A percentile compares a stretch with the other conserved stretches of the same genome.
phyloP scores from a whole-genome alignment of 2,113 vertebrate species.

The Puntigrus tetrazona region DNA sequence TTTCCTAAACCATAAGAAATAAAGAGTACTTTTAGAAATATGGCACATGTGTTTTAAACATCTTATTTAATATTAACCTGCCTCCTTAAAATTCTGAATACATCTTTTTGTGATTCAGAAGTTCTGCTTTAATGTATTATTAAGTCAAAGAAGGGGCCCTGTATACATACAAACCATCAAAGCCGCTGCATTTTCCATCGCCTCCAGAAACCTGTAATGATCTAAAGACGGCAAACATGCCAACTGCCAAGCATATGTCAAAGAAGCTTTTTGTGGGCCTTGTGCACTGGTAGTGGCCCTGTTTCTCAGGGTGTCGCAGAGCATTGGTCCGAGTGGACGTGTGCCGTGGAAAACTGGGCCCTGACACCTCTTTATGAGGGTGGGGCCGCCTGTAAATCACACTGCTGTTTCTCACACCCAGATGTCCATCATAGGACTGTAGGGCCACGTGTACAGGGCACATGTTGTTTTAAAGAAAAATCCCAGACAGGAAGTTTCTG shows the following conservation, averaged over 20 bases:
- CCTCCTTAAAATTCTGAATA: conserved; percentile 24
- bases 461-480: conserved; percentile 74
- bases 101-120: conserved; percentile 51
- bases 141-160: conserved; percentile 45
- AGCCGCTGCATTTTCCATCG: conserved; percentile 70
- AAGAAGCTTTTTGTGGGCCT: conserved; percentile 67
- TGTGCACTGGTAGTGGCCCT: conserved; percentile 59
- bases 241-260: conserved; percentile 73
- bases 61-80: not conserved
- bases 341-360: conserved; percentile 72
- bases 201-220: conserved; percentile 74
- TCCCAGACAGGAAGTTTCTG: conserved; percentile 64
- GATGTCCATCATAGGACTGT: conserved; percentile 28
- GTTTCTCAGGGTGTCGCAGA: conserved; percentile 66
- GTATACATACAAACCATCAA: conserved; percentile 64
- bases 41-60: not conserved
- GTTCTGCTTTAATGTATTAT: conserved; percentile 51
- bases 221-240: conserved; percentile 69
- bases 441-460: conserved; percentile 59
- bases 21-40: not conserved
- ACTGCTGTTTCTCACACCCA: conserved; percentile 49
- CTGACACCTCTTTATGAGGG: conserved; percentile 77
- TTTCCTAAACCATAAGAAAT: not conserved
- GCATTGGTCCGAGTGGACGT: conserved; percentile 70
- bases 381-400: conserved; percentile 70